Evolutionary conservation across 2,888 invertebrate species (phyloP).

Genomic region (Agriopis aurantiaria): DNA sequence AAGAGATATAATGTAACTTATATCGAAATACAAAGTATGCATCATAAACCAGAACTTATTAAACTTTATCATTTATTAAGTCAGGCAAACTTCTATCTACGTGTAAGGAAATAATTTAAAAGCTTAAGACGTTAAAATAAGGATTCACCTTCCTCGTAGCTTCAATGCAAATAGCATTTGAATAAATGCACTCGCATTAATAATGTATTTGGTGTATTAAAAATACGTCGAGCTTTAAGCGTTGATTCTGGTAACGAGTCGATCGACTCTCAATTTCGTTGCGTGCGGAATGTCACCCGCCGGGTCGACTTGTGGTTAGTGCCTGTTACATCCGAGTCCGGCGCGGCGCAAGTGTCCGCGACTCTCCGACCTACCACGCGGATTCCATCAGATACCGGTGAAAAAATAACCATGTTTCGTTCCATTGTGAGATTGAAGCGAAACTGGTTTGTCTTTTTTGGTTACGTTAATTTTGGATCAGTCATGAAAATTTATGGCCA

Average conservation of each 20-base stretch:
- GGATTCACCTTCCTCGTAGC: background rate
- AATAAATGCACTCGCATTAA: slow-evolving; percentile 39
- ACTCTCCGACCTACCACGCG: slow-evolving; percentile 28
- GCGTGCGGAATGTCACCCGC: slow-evolving; percentile 66
- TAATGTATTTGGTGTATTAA: slow-evolving; percentile 36
- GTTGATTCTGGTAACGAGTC: slow-evolving; percentile 59
- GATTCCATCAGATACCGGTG: slow-evolving; percentile 36
- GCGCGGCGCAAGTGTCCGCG: slow-evolving; percentile 21
- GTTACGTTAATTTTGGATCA: slow-evolving; percentile 42
- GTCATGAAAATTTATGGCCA: slow-evolving; percentile 14
- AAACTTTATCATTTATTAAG: background rate
- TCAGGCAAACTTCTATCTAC: background rate
- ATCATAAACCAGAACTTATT: background rate
- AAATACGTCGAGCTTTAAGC: slow-evolving; percentile 33
- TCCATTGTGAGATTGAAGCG: slow-evolving; percentile 41
- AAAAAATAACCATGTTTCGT: slow-evolving; percentile 36
- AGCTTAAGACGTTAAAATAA: background rate
- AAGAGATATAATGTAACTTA: background rate
- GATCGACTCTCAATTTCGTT: slow-evolving; percentile 72
- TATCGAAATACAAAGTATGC: slow-evolving; percentile 5
- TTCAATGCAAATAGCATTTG: background rate
- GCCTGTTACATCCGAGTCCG: slow-evolving; percentile 31
- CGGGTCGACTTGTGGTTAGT: slow-evolving; percentile 50
- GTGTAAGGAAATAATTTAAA: background rate
- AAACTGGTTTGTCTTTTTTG: slow-evolving; percentile 44